A percentile compares a stretch with the other conserved stretches of the same genome.
Conservation (phyloP, 1,140 invertebrate genomes). For the Sarcophaga peregrina region DNA sequence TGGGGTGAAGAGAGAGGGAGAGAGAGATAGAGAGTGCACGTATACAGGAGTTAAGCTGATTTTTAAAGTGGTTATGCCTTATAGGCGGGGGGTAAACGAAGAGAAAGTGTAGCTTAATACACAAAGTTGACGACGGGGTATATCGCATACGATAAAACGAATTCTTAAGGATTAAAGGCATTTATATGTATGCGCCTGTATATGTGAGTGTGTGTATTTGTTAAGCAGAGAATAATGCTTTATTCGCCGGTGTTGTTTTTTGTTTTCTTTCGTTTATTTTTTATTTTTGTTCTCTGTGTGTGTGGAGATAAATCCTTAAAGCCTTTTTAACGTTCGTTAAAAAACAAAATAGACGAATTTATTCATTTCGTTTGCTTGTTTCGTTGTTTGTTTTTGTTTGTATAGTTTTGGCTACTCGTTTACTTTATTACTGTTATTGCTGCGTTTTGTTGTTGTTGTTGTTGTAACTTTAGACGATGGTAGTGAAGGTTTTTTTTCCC, state of each 20-base stretch:
- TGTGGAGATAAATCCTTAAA: conserved; percentile 38
- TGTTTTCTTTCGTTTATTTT: not conserved
- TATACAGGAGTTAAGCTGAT: too few relatives aligned
- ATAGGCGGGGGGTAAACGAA: too few relatives aligned
- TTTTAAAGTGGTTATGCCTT: too few relatives aligned
- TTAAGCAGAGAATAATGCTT: not conserved
- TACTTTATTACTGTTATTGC: not conserved
- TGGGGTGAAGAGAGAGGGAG: not conserved
- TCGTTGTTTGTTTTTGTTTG: not conserved
- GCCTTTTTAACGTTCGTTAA: conserved; percentile 15
- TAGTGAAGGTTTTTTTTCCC: not conserved
- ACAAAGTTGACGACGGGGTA: not conserved
- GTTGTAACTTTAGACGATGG: not conserved
- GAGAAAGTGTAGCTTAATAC: not conserved
- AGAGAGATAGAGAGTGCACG: not conserved
- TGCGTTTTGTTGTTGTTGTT: too few relatives aligned
- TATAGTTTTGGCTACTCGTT: conserved; percentile 9
- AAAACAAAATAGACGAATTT: not conserved
- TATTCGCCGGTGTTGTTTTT: too few relatives aligned
- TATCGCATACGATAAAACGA: conserved; percentile 23
- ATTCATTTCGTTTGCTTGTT: not conserved
- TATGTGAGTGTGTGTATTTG: not conserved
- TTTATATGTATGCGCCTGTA: not conserved
- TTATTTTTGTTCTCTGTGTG: too few relatives aligned
- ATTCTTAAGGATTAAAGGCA: conserved; percentile 31